Conservation (phyloP, 2,113 vertebrate genomes). For the Bubo scandiacus region DNA sequence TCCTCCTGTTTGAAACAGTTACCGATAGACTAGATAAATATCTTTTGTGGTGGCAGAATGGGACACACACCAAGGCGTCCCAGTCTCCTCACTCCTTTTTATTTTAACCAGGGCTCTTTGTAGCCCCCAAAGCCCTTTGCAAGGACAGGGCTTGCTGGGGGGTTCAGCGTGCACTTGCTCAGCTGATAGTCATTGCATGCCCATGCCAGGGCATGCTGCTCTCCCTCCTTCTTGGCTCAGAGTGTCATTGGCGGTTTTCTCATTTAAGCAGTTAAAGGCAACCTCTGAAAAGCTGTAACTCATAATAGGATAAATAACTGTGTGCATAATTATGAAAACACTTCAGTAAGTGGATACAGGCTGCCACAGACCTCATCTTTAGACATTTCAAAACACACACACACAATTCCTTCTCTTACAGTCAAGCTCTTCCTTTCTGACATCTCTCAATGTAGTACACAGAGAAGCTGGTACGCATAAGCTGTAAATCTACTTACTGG, state of each 20-base stretch:
- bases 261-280: slow-evolving; percentile 37
- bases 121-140: neutral
- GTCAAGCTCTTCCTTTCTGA: slow-evolving; percentile 11
- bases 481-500: neutral
- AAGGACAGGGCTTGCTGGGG: neutral
- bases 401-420: neutral
- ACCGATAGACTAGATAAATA: slow-evolving; percentile 37
- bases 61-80: neutral
- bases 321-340: slow-evolving; percentile 39
- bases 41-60: neutral
- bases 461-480: neutral
- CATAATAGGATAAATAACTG: slow-evolving; percentile 51
- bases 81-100: neutral
- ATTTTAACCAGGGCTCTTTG: neutral
- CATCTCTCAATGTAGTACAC: neutral
- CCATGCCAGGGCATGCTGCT: neutral
- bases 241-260: slow-evolving; percentile 30
- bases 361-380: neutral
- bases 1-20: slow-evolving; percentile 14
- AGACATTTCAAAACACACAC: slow-evolving; percentile 24
- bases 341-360: slow-evolving; percentile 2
- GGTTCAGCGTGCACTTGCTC: neutral
- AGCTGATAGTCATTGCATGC: neutral
- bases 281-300: slow-evolving; percentile 37
- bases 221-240: neutral